These are phyloP conservation scores for Zeugodacus cucurbitae DNA, from an alignment of 1,140 invertebrate species.

Conservation along the genomic window DNA sequence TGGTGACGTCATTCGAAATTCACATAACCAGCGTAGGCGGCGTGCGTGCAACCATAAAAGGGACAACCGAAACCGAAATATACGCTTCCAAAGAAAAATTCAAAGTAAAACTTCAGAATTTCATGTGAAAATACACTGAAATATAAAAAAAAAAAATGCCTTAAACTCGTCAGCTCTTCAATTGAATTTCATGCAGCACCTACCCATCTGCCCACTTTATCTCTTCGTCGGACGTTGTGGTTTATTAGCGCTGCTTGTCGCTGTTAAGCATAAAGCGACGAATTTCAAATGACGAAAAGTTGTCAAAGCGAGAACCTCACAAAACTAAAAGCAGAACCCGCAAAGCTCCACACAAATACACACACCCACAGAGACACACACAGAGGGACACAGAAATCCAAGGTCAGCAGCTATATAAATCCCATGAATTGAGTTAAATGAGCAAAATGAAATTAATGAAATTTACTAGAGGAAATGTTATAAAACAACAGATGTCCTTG, in stretches of 20 bases:
- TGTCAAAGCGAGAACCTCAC: background rate
- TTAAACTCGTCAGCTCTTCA: background rate
- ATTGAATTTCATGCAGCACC: background rate
- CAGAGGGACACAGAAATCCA: background rate
- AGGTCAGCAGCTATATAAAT: background rate
- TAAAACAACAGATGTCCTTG: background rate
- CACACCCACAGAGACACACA: background rate
- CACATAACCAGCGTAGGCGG: background rate
- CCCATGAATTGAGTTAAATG: slow-evolving; percentile 16
- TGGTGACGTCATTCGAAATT: background rate
- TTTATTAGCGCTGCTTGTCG: background rate
- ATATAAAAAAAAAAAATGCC: too few relatives aligned
- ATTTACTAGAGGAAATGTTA: background rate
- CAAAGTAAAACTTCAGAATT: too few relatives aligned
- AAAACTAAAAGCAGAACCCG: background rate
- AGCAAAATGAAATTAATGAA: background rate
- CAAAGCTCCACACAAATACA: background rate
- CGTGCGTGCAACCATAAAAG: background rate
- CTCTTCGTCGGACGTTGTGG: background rate
- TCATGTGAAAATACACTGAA: too few relatives aligned
- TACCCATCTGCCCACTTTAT: background rate
- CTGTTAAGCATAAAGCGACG: background rate
- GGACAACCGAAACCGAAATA: background rate
- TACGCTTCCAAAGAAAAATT: background rate
- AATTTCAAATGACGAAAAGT: background rate